Conservation (phyloP, 2,797 vertebrate species). For the Acanthis flammea region DNA sequence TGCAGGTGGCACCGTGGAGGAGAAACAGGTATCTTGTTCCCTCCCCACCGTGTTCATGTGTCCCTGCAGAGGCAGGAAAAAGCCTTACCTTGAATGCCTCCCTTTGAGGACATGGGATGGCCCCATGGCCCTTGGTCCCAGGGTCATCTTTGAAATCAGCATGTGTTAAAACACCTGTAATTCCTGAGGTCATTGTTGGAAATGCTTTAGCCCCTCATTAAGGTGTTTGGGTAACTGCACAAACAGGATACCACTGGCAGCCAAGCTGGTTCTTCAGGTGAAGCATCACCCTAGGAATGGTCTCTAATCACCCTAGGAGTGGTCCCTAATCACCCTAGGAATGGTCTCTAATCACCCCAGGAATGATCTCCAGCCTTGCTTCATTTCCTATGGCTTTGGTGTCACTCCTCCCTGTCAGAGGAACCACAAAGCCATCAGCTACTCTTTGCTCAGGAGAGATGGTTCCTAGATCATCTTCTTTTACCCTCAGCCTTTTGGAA, state of each 20-base stretch:
- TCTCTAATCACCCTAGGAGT: constrained; percentile 8
- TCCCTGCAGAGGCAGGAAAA: neutral
- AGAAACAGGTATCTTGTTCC: neutral
- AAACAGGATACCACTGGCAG: constrained; percentile 40
- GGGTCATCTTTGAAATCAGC: constrained; percentile 42
- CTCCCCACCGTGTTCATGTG: neutral
- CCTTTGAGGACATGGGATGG: rapidly evolving
- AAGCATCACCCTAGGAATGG: constrained; percentile 22
- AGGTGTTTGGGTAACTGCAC: constrained; percentile 33
- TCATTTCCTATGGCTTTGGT: constrained; percentile 53
- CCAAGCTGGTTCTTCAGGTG: constrained; percentile 62
- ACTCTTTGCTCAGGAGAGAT: neutral
- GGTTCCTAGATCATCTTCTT: neutral
- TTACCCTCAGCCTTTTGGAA: neutral
- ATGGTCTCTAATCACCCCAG: constrained; percentile 6
- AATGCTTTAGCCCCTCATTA: constrained; percentile 55
- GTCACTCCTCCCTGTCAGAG: neutral
- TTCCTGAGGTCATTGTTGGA: constrained; percentile 59
- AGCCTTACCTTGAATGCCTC: neutral
- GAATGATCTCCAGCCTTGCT: constrained; percentile 1
- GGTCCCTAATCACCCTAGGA: constrained; percentile 5
- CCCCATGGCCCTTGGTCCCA: neutral
- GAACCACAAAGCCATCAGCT: neutral
- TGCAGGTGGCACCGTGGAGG: neutral
- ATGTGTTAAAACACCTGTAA: constrained; percentile 57